Evolutionary conservation across 1,140 invertebrate genomes (phyloP).

Genomic region (Oryctes rhinoceros): DNA sequence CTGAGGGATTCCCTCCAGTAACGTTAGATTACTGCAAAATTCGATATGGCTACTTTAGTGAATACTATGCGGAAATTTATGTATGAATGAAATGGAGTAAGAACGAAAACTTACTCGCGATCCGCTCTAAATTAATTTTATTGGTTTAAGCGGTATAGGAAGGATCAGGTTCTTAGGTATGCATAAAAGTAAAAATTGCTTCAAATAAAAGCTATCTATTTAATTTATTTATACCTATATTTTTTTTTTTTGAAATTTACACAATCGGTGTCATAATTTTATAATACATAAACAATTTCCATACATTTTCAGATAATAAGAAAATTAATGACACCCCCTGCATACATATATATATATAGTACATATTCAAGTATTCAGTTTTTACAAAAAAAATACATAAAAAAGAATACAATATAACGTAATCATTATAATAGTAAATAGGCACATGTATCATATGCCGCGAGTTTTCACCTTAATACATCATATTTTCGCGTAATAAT

Average conservation of each 20-base stretch:
- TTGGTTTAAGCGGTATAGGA: too few relatives aligned
- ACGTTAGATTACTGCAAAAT: too few relatives aligned
- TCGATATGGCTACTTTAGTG: too few relatives aligned
- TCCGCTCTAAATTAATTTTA: too few relatives aligned
- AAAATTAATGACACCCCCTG: constrained; percentile 41
- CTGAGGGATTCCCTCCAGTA: too few relatives aligned
- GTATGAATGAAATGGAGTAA: too few relatives aligned
- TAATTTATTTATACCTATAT: constrained; percentile 20
- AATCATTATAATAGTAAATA: constrained; percentile 20
- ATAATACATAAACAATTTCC: constrained; percentile 11
- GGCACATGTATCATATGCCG: constrained; percentile 40
- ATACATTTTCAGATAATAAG: constrained; percentile 6
- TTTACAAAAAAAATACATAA: constrained; percentile 42
- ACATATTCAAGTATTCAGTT: constrained; percentile 37
- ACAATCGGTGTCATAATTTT: background rate
- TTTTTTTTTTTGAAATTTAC: background rate
- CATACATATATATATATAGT: constrained; percentile 29
- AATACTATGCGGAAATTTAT: too few relatives aligned
- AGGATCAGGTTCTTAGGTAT: too few relatives aligned
- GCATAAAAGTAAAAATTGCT: too few relatives aligned
- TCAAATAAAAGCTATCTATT: too few relatives aligned
- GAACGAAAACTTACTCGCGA: too few relatives aligned
- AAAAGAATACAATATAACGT: constrained; percentile 34
- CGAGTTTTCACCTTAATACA: constrained; percentile 39
- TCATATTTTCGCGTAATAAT: constrained; percentile 40